Percentiles rank a stretch among this genome's conserved stretches.
Conservation (phyloP, 2,113 vertebrate genomes). For the Pithys albifrons region DNA sequence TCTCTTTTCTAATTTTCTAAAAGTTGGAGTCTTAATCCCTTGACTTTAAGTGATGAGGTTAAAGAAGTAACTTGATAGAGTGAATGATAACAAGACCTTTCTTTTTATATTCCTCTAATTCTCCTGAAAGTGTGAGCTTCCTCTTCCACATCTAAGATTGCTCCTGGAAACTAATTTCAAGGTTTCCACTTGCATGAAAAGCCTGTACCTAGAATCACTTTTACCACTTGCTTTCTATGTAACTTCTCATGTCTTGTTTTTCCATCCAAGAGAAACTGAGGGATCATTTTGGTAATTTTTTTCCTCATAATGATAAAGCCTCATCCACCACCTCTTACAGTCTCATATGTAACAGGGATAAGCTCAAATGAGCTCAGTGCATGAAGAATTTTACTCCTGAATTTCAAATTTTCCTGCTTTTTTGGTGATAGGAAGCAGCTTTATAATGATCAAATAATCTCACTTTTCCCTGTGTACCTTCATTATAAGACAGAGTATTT, state of each 20-base stretch:
- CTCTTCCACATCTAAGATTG: neutral
- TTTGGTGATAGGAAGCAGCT: neutral
- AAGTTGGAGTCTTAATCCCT: neutral
- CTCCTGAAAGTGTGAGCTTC: neutral
- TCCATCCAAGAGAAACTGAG: neutral
- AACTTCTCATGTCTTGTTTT: neutral
- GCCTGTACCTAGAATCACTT: neutral
- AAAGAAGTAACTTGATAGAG: neutral
- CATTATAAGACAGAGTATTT: neutral
- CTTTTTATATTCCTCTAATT: neutral
- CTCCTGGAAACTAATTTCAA: neutral
- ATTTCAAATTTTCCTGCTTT: neutral
- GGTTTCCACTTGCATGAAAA: neutral
- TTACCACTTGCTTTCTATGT: neutral
- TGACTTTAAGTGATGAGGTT: neutral
- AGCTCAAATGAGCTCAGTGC: neutral
- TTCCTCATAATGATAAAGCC: neutral
- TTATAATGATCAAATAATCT: neutral
- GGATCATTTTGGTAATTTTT: conserved; percentile 8
- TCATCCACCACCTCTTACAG: neutral
- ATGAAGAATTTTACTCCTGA: neutral
- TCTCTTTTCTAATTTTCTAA: neutral
- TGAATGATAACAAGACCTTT: neutral
- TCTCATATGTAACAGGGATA: neutral
- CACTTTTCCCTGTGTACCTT: neutral